Conservation (phyloP, 2,113 vertebrate species). For the Cygnus buccinator region DNA sequence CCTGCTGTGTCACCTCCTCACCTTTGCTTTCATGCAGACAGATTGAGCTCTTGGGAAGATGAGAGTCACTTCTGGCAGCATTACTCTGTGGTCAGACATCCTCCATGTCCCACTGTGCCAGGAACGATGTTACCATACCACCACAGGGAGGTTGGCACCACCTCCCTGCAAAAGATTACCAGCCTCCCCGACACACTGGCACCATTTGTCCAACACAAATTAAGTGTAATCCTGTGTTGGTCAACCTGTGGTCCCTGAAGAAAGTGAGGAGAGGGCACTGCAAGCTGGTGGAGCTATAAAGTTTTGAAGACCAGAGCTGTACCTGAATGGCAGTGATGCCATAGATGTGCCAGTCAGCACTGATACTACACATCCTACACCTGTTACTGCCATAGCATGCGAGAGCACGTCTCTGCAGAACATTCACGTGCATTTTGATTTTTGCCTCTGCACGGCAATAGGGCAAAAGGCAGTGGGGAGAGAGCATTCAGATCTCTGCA, state of each 20-base stretch:
- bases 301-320: background rate
- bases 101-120: background rate
- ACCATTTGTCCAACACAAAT: accelerated
- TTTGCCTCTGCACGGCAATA: background rate
- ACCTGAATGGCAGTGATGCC: background rate
- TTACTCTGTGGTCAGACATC: background rate
- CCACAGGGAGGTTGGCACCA: background rate
- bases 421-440: accelerated
- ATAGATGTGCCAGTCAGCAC: background rate
- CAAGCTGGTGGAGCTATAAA: background rate
- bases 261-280: background rate
- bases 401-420: background rate
- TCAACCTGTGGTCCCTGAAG: background rate
- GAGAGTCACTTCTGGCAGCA: background rate
- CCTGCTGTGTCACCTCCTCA: background rate
- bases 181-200: background rate
- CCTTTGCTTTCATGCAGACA: background rate
- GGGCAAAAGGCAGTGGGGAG: background rate
- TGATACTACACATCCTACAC: accelerated
- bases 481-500: background rate
- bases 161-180: background rate
- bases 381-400: accelerated
- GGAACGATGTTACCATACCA: background rate
- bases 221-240: accelerated
- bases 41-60: background rate